Percentiles rank a stretch among this genome's conserved stretches.
Conservation (phyloP, 2,888 invertebrate genomes). For the Tetropium fuscum region DNA sequence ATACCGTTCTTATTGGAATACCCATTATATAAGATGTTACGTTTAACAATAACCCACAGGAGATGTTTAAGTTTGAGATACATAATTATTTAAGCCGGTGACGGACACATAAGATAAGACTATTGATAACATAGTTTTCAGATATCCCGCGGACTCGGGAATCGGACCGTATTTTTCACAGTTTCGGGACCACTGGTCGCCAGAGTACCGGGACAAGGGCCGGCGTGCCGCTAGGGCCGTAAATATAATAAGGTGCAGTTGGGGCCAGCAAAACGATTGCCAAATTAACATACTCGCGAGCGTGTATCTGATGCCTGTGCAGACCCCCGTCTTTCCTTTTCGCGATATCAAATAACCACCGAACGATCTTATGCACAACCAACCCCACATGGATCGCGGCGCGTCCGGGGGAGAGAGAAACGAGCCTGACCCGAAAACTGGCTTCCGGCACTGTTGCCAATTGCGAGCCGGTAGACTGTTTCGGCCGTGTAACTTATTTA, state of each 20-base stretch:
- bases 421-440: constrained; percentile 22
- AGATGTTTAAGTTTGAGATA: too few species aligned
- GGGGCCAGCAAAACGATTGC: constrained; percentile 50
- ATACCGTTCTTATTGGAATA: too few species aligned
- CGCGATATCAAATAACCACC: constrained; percentile 5
- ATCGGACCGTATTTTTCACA: too few species aligned
- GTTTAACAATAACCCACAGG: too few species aligned
- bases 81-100: too few species aligned
- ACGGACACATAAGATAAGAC: too few species aligned
- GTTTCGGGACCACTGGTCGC: too few species aligned
- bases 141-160: too few species aligned
- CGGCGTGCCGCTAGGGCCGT: constrained; percentile 23
- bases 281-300: constrained; percentile 50
- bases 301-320: constrained; percentile 7
- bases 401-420: constrained; percentile 6
- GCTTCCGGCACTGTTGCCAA: constrained; percentile 27
- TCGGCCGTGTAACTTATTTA: constrained; percentile 3
- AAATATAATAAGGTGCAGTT: constrained; percentile 30
- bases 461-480: constrained; percentile 6
- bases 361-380: constrained; percentile 11
- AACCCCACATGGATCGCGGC: neutral
- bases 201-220: too few species aligned
- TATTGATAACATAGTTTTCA: too few species aligned
- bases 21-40: too few species aligned
- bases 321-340: constrained; percentile 31